These are phyloP conservation scores for Panthera tigris DNA, from an alignment of 2,113 vertebrate species.

Conservation along the genomic window DNA sequence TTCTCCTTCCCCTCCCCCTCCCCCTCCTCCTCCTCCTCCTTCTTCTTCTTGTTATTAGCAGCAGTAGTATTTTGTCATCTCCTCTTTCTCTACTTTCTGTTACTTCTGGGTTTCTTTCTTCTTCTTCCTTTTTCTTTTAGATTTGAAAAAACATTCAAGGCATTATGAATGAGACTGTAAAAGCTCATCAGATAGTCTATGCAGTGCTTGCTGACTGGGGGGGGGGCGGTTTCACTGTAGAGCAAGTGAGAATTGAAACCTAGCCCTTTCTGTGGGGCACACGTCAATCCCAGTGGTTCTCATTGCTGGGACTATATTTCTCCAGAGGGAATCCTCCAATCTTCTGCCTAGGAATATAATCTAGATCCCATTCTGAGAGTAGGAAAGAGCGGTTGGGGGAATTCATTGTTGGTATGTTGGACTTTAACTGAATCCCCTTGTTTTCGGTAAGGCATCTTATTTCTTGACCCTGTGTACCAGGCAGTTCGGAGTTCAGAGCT, in stretches of 20 bases:
- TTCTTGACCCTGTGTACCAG: not conserved
- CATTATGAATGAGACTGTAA: not conserved
- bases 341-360: not conserved
- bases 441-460: not conserved
- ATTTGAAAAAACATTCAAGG: not conserved
- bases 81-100: not conserved
- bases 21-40: too few species aligned
- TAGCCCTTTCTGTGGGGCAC: not conserved
- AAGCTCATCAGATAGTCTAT: not conserved
- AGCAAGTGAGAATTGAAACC: not conserved
- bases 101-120: not conserved
- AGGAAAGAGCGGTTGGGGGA: not conserved
- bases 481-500: not conserved
- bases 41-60: not conserved
- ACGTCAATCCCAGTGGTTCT: not conserved
- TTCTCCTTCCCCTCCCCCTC: not conserved
- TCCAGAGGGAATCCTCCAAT: not conserved
- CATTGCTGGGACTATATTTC: not conserved
- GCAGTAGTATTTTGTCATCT: not conserved
- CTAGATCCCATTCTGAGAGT: not conserved
- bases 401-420: not conserved
- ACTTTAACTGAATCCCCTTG: not conserved
- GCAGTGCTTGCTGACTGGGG: not conserved
- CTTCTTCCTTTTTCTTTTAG: not conserved
- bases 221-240: too few species aligned